Evolutionary conservation across 2,113 vertebrate species (phyloP), one percentile per base, ranked within the genome.

Genomic region (Calonectris borealis): DNA sequence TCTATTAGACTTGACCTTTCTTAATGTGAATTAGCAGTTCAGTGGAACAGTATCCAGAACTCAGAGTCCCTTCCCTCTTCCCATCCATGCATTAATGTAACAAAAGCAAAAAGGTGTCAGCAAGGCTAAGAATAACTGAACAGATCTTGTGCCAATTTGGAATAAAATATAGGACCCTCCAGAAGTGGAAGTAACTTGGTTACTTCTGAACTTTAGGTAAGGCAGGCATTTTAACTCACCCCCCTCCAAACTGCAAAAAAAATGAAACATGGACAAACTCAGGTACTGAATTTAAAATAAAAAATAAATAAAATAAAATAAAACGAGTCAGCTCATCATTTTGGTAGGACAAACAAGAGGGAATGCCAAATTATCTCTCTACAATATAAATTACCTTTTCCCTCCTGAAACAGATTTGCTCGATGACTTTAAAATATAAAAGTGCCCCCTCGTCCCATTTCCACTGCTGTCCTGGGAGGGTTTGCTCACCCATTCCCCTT

Each of bases 91-190:
- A 94, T 96, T 97, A 96, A 97, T 95, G 93, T 93, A 96, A 97
- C 96, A 97, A 97, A 97, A 97, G 96, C 88, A 96, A 94, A 97
- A 94, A 95, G 93, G 90, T 96, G 92, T 97, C 92, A 97, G 95
- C 88, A 95, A 96, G 68, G 83, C 91, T 97, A 97, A 97, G 93
- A 97, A 95, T 97, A 97, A 94, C 96, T 62, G 96, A 96, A 97
- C 80, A 96, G 96, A 96, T 97, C 94, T 91, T 96, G 55, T 92
- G 96, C 95, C 97, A 97, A 57, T 75, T 96, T 97, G 92, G 90
- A 96, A 95, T 95, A 97, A 96, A 95, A 95, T 95, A 90, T 12
- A 83, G 62, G 91, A 97, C 95, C 96, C 96, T 97, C 96, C 93
- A 97, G 93, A 97, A 94, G 86, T 95, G 95, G 91, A 97, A 95